Evolutionary conservation across 2,113 vertebrate species (phyloP).

Genomic region (Nipponia nippon): DNA sequence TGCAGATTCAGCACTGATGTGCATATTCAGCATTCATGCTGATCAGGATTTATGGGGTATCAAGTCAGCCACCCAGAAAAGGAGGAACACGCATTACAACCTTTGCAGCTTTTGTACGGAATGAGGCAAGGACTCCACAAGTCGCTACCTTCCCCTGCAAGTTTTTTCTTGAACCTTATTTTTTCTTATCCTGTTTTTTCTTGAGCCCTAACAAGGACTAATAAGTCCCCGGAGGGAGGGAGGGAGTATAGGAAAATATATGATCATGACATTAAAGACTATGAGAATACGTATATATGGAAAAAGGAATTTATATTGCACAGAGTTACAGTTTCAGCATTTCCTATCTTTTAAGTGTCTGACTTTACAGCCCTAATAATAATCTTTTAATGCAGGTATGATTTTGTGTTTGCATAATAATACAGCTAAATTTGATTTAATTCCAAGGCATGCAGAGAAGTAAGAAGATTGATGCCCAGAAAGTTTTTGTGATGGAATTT

Average conservation of each 20-base stretch:
- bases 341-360: constrained; percentile 22
- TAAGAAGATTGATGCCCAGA: constrained; percentile 61
- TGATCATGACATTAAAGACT: neutral
- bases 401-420: constrained; percentile 54
- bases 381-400: constrained; percentile 9
- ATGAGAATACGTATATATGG: neutral
- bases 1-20: constrained; percentile 31
- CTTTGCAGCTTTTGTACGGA: constrained; percentile 9
- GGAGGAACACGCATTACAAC: neutral
- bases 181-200: neutral
- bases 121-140: neutral
- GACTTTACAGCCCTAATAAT: constrained; percentile 23
- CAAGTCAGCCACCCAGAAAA: constrained; percentile 55
- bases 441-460: constrained; percentile 32
- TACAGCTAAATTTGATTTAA: constrained; percentile 48
- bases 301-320: neutral
- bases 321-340: neutral
- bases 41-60: constrained; percentile 44
- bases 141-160: neutral
- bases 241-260: neutral
- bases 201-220: neutral
- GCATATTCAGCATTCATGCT: constrained; percentile 29
- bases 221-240: neutral
- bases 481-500: constrained; percentile 55
- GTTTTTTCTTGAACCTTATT: neutral